Conservation (phyloP, 2,797 vertebrate genomes). For the Selene dorsalis region DNA sequence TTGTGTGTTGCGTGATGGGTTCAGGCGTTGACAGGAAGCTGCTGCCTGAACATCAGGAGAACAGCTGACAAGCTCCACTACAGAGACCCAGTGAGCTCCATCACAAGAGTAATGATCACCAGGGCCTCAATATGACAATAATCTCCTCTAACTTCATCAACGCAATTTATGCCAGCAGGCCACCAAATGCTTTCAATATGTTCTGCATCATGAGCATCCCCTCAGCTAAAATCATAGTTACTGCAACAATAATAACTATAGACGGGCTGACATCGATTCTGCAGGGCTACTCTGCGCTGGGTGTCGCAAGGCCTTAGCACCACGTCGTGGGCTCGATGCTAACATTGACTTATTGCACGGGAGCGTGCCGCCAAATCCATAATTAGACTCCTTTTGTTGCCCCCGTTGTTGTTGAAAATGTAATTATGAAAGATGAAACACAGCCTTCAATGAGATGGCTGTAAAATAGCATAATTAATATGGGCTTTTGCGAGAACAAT, state of each 20-base stretch:
- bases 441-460: slow-evolving; percentile 98
- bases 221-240: slow-evolving; percentile 78
- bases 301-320: slow-evolving; percentile 49
- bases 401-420: slow-evolving; percentile 92
- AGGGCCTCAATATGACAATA: slow-evolving; percentile 76
- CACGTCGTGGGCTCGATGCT: slow-evolving; percentile 54
- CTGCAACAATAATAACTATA: slow-evolving; percentile 76
- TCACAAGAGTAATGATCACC: slow-evolving; percentile 78
- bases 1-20: slow-evolving; percentile 34
- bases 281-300: slow-evolving; percentile 16
- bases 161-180: slow-evolving; percentile 73
- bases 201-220: slow-evolving; percentile 65
- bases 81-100: slow-evolving; percentile 62
- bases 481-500: slow-evolving; percentile 99
- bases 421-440: slow-evolving; percentile 99
- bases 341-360: slow-evolving; percentile 83
- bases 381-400: slow-evolving; percentile 94
- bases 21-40: slow-evolving; percentile 27
- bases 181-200: slow-evolving; percentile 78
- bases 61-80: slow-evolving; percentile 60
- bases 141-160: slow-evolving; percentile 83
- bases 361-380: slow-evolving; percentile 87
- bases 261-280: slow-evolving; percentile 69
- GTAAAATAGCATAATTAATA: slow-evolving; percentile 99
- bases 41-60: slow-evolving; percentile 67